Evolutionary conservation across 2,888 invertebrate species (phyloP).

Genomic region (Ormyrus nitidulus): DNA sequence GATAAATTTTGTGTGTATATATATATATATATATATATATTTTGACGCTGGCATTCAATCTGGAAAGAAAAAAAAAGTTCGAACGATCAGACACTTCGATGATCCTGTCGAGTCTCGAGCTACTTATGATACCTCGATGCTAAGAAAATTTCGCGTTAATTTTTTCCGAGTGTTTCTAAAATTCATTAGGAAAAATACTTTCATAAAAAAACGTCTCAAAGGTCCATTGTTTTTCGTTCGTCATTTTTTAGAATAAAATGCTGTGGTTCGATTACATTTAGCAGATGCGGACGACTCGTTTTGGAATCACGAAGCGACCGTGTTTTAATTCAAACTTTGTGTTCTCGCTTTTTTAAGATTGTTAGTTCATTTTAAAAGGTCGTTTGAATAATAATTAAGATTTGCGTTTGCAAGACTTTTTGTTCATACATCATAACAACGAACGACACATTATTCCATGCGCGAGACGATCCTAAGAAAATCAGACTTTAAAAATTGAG

Average conservation of each 20-base stretch:
- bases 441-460: neutral
- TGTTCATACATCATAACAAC: constrained; percentile 2
- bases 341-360: too few species aligned
- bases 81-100: neutral
- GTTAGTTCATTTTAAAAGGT: neutral
- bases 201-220: too few species aligned
- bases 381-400: constrained; percentile 10
- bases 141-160: too few species aligned
- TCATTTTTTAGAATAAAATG: neutral
- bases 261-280: too few species aligned
- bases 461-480: constrained; percentile 31
- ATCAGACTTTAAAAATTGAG: constrained; percentile 47
- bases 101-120: neutral
- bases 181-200: neutral
- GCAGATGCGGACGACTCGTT: neutral
- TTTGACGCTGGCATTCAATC: neutral
- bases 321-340: neutral
- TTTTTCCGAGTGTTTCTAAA: neutral
- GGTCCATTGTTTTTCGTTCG: too few species aligned
- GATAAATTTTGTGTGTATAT: neutral
- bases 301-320: constrained; percentile 1
- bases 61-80: neutral
- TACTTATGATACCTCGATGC: neutral
- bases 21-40: neutral
- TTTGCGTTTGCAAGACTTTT: neutral